phyloP scores from a whole-genome alignment of 2,113 vertebrate species.

The Lipophrys pholis region DNA sequence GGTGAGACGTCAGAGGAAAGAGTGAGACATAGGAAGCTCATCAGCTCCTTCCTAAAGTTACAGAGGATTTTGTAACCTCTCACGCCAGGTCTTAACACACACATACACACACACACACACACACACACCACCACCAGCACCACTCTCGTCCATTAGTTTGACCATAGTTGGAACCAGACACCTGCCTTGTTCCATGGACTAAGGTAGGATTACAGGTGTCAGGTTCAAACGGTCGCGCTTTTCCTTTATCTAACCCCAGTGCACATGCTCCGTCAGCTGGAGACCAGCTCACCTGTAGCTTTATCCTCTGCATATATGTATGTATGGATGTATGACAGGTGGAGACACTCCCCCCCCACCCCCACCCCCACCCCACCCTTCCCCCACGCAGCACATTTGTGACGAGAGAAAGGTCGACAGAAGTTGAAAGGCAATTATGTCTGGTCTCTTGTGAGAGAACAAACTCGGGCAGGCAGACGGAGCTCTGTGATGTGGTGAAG shows the following conservation, averaged over 20 bases:
- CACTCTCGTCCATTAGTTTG: slow-evolving; percentile 50
- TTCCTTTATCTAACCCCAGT: slow-evolving; percentile 24
- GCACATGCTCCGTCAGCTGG: slow-evolving; percentile 43
- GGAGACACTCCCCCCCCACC: background rate
- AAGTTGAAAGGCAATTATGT: slow-evolving; percentile 67
- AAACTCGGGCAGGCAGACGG: slow-evolving; percentile 64
- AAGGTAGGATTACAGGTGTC: slow-evolving; percentile 74
- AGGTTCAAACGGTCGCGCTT: slow-evolving; percentile 54
- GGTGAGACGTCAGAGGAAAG: slow-evolving; percentile 65
- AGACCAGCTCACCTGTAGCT: slow-evolving; percentile 25
- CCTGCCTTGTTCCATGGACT: slow-evolving; percentile 54
- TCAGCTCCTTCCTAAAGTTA: slow-evolving; percentile 55
- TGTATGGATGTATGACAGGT: background rate
- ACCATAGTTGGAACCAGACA: slow-evolving; percentile 62
- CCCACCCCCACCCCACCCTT: background rate
- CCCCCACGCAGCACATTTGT: slow-evolving; percentile 3
- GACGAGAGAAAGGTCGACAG: slow-evolving; percentile 37
- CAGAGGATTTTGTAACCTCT: slow-evolving; percentile 45
- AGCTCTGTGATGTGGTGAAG: slow-evolving; percentile 76
- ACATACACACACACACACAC: slow-evolving; percentile 34
- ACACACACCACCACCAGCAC: slow-evolving; percentile 7
- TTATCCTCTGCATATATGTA: slow-evolving; percentile 9
- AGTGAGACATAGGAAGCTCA: slow-evolving; percentile 58
- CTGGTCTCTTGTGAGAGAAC: slow-evolving; percentile 63
- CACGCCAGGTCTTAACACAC: slow-evolving; percentile 10